These are phyloP conservation scores for Pristionchus pacificus DNA, from an alignment of 1,140 invertebrate species.

Conservation along the genomic window DNA sequence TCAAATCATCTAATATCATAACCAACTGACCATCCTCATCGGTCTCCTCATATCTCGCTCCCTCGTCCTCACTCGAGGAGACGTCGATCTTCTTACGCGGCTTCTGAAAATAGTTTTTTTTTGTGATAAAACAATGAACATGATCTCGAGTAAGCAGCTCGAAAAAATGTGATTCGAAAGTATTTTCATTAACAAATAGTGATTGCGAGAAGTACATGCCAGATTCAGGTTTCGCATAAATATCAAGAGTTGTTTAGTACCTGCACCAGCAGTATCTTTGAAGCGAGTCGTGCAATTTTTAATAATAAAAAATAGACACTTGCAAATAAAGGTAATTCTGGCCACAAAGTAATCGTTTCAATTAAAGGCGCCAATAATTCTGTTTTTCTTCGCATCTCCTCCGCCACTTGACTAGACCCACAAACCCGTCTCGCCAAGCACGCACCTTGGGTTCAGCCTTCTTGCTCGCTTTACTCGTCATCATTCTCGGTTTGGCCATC, in stretches of 20 bases:
- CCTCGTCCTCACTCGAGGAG: not conserved
- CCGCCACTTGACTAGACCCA: not conserved
- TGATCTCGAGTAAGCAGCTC: too few relatives aligned
- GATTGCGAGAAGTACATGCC: too few relatives aligned
- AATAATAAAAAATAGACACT: too few relatives aligned
- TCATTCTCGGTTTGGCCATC: too few relatives aligned
- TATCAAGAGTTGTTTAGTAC: not conserved
- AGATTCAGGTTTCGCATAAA: too few relatives aligned
- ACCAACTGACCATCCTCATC: not conserved
- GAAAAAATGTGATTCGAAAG: too few relatives aligned
- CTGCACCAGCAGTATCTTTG: not conserved
- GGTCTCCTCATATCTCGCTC: not conserved
- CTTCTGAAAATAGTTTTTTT: too few relatives aligned
- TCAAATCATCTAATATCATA: not conserved
- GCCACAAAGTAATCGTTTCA: too few relatives aligned
- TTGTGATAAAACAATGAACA: too few relatives aligned
- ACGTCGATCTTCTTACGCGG: not conserved
- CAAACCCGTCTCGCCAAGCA: not conserved
- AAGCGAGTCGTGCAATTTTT: too few relatives aligned
- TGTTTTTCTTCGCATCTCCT: not conserved
- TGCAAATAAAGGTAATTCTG: too few relatives aligned
- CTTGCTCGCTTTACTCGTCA: not conserved
- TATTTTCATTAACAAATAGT: too few relatives aligned
- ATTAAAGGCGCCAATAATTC: not conserved
- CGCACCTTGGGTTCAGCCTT: not conserved